Percentiles rank a stretch among this genome's conserved stretches.
phyloP scores from a whole-genome alignment of 2,113 vertebrate genomes.

The Cyanocitta stelleri region DNA sequence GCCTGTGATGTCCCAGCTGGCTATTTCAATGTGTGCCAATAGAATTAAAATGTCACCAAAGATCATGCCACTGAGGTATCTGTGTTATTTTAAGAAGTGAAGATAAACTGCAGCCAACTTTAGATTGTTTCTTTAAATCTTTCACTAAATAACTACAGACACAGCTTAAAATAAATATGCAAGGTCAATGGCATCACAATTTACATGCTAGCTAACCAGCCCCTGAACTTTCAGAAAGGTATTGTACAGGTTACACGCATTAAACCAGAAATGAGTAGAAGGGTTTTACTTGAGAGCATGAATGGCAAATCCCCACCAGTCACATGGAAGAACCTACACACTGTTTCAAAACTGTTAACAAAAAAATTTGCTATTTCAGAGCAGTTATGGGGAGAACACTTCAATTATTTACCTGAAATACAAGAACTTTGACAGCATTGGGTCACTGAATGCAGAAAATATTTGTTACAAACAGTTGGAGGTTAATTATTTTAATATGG shows the following conservation, averaged over 20 bases:
- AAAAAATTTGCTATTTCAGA: neutral
- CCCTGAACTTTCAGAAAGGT: neutral
- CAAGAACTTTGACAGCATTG: neutral
- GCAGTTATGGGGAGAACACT: neutral
- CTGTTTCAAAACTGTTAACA: neutral
- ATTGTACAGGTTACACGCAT: neutral
- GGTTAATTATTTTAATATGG: neutral
- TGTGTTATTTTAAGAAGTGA: slow-evolving; percentile 71
- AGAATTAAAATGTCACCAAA: slow-evolving; percentile 53
- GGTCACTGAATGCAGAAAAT: neutral
- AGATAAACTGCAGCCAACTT: slow-evolving; percentile 64
- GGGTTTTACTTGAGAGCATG: neutral
- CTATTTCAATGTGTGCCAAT: slow-evolving; percentile 33
- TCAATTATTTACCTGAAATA: neutral
- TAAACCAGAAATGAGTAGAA: neutral
- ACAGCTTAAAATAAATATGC: slow-evolving; percentile 61
- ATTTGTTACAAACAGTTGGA: neutral
- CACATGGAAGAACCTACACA: neutral
- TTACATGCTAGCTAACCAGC: neutral
- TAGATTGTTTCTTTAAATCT: slow-evolving; percentile 59
- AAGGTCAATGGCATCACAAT: neutral
- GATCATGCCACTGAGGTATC: slow-evolving; percentile 54
- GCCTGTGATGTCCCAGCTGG: slow-evolving; percentile 12
- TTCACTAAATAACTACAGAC: slow-evolving; percentile 12
- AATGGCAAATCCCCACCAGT: neutral